Evolutionary conservation across 2,113 vertebrate genomes (phyloP).

Genomic region (Collichthys lucidus): DNA sequence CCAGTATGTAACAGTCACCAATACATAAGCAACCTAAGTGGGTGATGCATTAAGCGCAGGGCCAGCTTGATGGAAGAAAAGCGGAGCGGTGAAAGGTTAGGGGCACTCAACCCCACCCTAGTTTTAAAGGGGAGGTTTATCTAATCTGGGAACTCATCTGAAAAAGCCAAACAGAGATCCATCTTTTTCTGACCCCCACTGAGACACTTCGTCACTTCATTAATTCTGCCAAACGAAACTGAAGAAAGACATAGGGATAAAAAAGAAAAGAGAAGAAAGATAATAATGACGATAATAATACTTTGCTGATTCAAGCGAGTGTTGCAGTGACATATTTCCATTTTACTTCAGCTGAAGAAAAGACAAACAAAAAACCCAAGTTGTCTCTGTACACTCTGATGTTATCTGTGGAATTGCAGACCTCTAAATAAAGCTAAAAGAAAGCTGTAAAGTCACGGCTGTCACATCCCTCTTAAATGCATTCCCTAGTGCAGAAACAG

Average conservation of each 20-base stretch:
- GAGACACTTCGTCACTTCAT: slow-evolving; percentile 40
- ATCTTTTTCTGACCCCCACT: slow-evolving; percentile 40
- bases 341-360: neutral
- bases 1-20: neutral
- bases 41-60: neutral
- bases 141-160: slow-evolving; percentile 63
- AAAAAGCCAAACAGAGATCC: slow-evolving; percentile 48
- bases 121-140: slow-evolving; percentile 51
- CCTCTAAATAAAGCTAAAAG: too few relatives aligned
- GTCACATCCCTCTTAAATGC: slow-evolving; percentile 3
- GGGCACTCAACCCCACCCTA: neutral
- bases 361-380: neutral
- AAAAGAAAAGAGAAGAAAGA: neutral
- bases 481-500: neutral
- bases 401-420: neutral
- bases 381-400: neutral
- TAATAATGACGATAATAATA: neutral
- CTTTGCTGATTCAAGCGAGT: neutral
- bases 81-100: slow-evolving; percentile 10
- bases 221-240: slow-evolving; percentile 5
- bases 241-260: neutral
- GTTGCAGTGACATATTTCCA: neutral
- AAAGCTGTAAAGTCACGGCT: neutral
- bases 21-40: neutral
- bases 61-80: neutral